These are phyloP conservation scores for Rhingia rostrata DNA, from an alignment of 2,888 invertebrate genomes.

Conservation along the genomic window DNA sequence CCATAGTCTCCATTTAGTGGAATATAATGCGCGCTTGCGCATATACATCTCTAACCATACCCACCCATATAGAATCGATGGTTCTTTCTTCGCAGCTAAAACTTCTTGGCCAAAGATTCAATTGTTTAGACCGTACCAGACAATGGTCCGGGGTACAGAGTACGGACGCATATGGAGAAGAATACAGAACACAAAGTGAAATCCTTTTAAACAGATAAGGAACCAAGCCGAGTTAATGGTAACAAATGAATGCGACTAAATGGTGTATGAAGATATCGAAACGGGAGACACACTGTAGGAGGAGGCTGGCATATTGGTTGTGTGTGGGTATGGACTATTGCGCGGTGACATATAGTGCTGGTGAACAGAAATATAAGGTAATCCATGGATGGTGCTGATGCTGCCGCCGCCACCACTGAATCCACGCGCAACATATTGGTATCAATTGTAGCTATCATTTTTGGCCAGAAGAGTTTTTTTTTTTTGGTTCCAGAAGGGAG, in stretches of 20 bases:
- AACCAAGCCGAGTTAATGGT: conserved; percentile 81
- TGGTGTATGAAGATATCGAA: conserved; percentile 83
- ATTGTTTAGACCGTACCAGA: conserved; percentile 59
- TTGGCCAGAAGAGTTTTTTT: conserved; percentile 15
- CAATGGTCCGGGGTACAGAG: conserved; percentile 38
- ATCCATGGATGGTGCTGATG: conserved; percentile 37
- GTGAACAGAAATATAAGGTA: conserved; percentile 8
- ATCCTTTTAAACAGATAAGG: conserved; percentile 74
- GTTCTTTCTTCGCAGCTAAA: conserved; percentile 16
- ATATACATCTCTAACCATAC: not conserved
- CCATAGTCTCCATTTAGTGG: conserved; percentile 27
- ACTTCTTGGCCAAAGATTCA: conserved; percentile 59
- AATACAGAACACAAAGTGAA: conserved; percentile 69
- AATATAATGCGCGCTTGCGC: conserved; percentile 47
- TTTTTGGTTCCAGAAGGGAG: no score
- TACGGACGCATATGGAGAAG: conserved; percentile 27
- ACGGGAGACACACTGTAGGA: conserved; percentile 81
- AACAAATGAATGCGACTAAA: conserved; percentile 83
- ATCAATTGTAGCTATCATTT: conserved; percentile 67
- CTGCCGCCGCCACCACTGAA: conserved; percentile 28
- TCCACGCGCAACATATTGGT: conserved; percentile 57
- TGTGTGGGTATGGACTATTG: conserved; percentile 44
- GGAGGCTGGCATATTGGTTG: conserved; percentile 81
- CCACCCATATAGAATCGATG: conserved; percentile 12
- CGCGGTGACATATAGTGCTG: not conserved